Evolutionary conservation across 2,113 vertebrate species (phyloP), one percentile per base, ranked within the genome.

Genomic region (Syrmaticus mikado): DNA sequence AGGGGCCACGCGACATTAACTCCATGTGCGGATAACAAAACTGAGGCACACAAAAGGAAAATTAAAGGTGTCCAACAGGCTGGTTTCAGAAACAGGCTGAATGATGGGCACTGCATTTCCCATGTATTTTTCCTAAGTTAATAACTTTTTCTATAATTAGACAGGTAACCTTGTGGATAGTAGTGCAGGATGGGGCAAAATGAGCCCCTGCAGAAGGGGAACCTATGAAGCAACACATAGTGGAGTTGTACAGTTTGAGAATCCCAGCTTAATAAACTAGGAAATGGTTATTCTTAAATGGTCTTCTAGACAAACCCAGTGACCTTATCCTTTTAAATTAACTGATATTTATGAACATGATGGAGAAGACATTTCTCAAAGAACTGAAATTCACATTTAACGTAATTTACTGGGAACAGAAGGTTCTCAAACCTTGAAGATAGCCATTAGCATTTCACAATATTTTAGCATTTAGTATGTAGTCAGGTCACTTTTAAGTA

Each of bases 401-500:
- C 72, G 50, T 38, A 58, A 82, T 46, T 82, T 84, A 66, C 58
- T 58, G 34, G 36, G 73, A 95, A 94, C 62, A 79, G 81, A 82
- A 85, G 25, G 64, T 91, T 85, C 91, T 88, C 93, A 78, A 83
- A 82, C 57, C 79, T 74, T 90, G 57, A 91, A 79, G 65, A 65
- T 4, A n/a, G 18, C 53, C 70, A 68, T 87, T 87, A 94, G 30
- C 57, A 64, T 83, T 78, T 85, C 85, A 87, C 85, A 87, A 65
- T 91, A 85, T 89, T 91, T 85, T 84, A 91, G 32, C 62, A 34
- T 79, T 93, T 53, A 85, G 9, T 6, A 70, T 36, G 36, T 7
- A 90, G 88, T 57, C 61, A 78, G 92, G 80, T 92, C 76, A 94
- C 74, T 90, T 93, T 77, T 90, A 90, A 95, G 87, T 88, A 78